These are phyloP conservation scores for Epinotia demarniana DNA, from an alignment of 2,888 invertebrate species.

Conservation along the genomic window DNA sequence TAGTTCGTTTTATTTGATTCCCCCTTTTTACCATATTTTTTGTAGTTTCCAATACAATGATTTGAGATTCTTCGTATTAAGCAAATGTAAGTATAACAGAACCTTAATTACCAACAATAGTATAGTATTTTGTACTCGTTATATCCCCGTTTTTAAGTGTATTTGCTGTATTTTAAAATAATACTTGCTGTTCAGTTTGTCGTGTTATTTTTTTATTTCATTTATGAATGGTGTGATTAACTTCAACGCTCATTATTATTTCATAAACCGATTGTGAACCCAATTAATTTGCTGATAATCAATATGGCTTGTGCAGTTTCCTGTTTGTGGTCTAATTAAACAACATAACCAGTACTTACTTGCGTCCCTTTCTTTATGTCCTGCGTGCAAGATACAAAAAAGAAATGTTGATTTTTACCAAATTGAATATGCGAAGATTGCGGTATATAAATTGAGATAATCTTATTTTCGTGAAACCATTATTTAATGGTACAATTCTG, in stretches of 20 bases:
- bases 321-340: slow-evolving; percentile 25
- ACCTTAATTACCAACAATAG: too few species aligned
- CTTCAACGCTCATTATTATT: slow-evolving; percentile 10
- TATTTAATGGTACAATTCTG: too few species aligned
- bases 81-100: too few species aligned
- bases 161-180: too few species aligned
- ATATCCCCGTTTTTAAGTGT: too few species aligned
- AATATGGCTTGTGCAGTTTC: slow-evolving; percentile 13
- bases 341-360: slow-evolving; percentile 85
- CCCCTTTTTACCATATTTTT: too few species aligned
- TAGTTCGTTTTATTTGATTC: too few species aligned
- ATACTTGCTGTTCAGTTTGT: neutral
- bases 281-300: slow-evolving; percentile 34
- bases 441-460: too few species aligned
- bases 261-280: neutral
- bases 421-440: neutral
- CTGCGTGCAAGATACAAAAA: slow-evolving; percentile 76
- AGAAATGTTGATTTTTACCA: neutral
- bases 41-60: too few species aligned
- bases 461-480: too few species aligned
- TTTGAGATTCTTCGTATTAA: too few species aligned
- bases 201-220: neutral
- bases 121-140: too few species aligned
- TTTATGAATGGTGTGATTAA: slow-evolving; percentile 19
- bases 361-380: slow-evolving; percentile 90